Percentiles rank a stretch among this genome's conserved stretches.
Conservation (phyloP, 1,140 invertebrate species). For the Trissolcus basalis region DNA sequence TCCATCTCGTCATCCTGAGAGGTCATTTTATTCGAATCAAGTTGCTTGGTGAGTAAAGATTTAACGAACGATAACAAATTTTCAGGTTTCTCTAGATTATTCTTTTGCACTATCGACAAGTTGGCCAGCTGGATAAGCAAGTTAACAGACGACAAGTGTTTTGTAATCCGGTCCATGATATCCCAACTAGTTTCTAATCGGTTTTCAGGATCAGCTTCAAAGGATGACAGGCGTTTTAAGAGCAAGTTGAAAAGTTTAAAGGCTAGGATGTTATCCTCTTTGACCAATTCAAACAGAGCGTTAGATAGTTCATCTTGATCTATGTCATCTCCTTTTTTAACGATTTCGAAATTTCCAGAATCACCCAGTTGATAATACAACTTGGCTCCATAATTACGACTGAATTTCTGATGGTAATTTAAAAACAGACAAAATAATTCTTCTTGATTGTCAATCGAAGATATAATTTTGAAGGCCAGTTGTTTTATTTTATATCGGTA, state of each 20-base stretch:
- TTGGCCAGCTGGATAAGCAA: slow-evolving; percentile 67
- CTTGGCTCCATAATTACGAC: slow-evolving; percentile 59
- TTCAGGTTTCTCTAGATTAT: slow-evolving; percentile 67
- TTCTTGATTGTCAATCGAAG: slow-evolving; percentile 42
- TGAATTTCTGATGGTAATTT: slow-evolving; percentile 47
- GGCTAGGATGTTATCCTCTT: slow-evolving; percentile 55
- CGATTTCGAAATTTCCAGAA: slow-evolving; percentile 67
- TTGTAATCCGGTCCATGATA: slow-evolving; percentile 57
- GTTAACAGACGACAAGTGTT: slow-evolving; percentile 65
- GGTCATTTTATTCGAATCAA: slow-evolving; percentile 4
- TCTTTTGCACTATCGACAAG: slow-evolving; percentile 66
- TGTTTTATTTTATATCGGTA: slow-evolving; percentile 64
- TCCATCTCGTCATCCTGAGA: slow-evolving; percentile 54
- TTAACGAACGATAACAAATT: slow-evolving; percentile 68
- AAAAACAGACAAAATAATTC: slow-evolving; percentile 64
- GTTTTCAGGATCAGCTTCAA: slow-evolving; percentile 23
- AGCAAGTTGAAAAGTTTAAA: slow-evolving; percentile 68
- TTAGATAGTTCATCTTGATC: slow-evolving; percentile 62
- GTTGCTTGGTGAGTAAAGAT: slow-evolving; percentile 49
- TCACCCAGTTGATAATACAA: slow-evolving; percentile 67
- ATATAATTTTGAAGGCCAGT: slow-evolving; percentile 67
- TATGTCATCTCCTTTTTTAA: slow-evolving; percentile 30
- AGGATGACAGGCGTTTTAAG: slow-evolving; percentile 57
- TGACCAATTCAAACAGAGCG: slow-evolving; percentile 66
- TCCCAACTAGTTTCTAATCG: slow-evolving; percentile 58